phyloP scores from a whole-genome alignment of 2,797 vertebrate species.

The Notolabrus celidotus region DNA sequence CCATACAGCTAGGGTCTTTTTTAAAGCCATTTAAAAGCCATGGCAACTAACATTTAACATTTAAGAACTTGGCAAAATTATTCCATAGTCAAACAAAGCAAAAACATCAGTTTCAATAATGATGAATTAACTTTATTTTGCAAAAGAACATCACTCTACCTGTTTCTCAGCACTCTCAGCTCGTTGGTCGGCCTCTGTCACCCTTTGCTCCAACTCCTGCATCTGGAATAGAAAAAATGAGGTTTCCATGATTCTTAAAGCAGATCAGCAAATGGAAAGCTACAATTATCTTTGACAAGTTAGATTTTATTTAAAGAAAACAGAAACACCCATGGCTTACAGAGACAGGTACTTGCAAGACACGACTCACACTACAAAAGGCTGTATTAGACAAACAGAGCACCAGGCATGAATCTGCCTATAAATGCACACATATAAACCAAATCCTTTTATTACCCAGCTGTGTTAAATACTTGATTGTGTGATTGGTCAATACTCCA shows the following conservation, averaged over 20 bases:
- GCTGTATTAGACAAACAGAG: slow-evolving; percentile 21
- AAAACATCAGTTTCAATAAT: neutral
- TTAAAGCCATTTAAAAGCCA: too few relatives aligned
- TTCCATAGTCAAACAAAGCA: too few relatives aligned
- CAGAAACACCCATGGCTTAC: slow-evolving; percentile 5
- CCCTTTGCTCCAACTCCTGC: slow-evolving; percentile 95
- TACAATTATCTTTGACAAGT: neutral
- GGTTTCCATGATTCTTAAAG: slow-evolving; percentile 16
- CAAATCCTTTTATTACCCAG: too few relatives aligned
- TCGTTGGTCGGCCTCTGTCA: slow-evolving; percentile 91
- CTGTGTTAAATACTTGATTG: too few relatives aligned
- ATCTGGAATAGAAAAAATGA: slow-evolving; percentile 83
- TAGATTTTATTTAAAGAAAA: slow-evolving; percentile 12
- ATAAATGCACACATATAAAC: too few relatives aligned
- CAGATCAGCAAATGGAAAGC: neutral
- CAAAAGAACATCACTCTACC: slow-evolving; percentile 74
- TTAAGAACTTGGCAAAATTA: too few relatives aligned
- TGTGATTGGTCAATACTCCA: too few relatives aligned
- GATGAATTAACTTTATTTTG: neutral
- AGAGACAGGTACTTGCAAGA: slow-evolving; percentile 43
- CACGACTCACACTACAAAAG: slow-evolving; percentile 14
- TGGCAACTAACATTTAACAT: too few relatives aligned
- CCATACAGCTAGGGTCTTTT: too few relatives aligned
- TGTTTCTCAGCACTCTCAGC: slow-evolving; percentile 94
- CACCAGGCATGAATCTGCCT: slow-evolving; percentile 15